Evolutionary conservation across 2,113 vertebrate genomes (phyloP).

Genomic region (Microtus oregoni): DNA sequence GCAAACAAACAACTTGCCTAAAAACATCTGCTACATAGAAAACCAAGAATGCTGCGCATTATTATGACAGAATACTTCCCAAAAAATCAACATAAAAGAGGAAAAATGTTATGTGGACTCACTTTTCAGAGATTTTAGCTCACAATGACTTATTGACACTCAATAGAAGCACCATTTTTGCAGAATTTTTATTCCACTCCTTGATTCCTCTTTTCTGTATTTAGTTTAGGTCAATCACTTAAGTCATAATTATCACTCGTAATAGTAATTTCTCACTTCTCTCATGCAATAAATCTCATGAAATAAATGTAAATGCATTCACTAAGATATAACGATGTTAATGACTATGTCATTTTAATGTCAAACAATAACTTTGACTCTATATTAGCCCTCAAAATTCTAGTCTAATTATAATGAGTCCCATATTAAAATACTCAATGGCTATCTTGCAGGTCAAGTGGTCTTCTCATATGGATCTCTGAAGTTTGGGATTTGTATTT

Average conservation of each 20-base stretch:
- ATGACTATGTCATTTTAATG: background rate
- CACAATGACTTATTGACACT: background rate
- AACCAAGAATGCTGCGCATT: background rate
- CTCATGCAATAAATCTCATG: background rate
- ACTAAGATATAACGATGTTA: background rate
- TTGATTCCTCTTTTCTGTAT: background rate
- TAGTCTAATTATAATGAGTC: background rate
- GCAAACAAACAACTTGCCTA: background rate
- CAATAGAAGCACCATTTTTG: background rate
- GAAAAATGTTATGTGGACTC: background rate
- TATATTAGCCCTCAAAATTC: background rate
- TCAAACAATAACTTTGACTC: background rate
- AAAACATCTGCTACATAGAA: background rate
- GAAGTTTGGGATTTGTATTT: background rate
- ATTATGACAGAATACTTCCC: background rate
- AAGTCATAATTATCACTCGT: conserved; percentile 13
- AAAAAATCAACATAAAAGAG: background rate
- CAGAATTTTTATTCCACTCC: background rate
- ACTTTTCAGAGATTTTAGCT: background rate
- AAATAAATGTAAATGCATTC: background rate
- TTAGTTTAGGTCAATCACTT: background rate
- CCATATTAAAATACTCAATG: background rate
- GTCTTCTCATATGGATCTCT: background rate
- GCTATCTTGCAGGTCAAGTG: background rate
- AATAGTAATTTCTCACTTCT: background rate